Conservation (phyloP, 2,113 vertebrate genomes). For the Bucco capensis region DNA sequence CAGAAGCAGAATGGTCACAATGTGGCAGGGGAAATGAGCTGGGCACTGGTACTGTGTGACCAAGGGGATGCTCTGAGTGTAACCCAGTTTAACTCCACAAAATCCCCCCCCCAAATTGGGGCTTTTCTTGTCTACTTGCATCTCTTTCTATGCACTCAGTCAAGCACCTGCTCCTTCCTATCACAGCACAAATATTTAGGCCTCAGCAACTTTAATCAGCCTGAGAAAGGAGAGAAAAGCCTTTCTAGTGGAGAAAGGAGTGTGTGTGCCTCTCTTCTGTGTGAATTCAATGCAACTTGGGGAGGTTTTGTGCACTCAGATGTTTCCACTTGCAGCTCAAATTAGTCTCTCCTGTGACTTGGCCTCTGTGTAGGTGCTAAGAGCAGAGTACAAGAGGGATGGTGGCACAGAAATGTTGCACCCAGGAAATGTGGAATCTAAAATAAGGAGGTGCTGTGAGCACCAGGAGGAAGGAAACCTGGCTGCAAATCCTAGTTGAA, state of each 20-base stretch:
- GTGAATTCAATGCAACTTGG: not conserved
- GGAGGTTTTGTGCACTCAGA: not conserved
- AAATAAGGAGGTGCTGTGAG: not conserved
- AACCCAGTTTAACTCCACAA: fast-evolving
- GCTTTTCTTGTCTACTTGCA: not conserved
- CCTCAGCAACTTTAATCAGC: not conserved
- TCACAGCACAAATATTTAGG: not conserved
- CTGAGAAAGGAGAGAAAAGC: not conserved
- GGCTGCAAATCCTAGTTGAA: not conserved
- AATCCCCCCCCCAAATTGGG: not conserved
- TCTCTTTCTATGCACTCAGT: not conserved
- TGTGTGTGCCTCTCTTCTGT: not conserved
- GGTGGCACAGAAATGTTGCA: not conserved
- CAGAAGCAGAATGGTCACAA: not conserved
- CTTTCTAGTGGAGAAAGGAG: not conserved
- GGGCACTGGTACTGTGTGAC: fast-evolving
- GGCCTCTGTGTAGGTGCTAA: not conserved
- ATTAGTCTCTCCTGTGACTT: no score
- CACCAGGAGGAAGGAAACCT: not conserved
- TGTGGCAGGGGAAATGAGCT: fast-evolving
- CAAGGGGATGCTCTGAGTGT: not conserved
- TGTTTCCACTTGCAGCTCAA: not conserved
- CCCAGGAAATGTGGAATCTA: not conserved
- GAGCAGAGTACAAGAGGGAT: not conserved
- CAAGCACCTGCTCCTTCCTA: not conserved